phyloP scores from a whole-genome alignment of 2,113 vertebrate species.

The Galbula dea region DNA sequence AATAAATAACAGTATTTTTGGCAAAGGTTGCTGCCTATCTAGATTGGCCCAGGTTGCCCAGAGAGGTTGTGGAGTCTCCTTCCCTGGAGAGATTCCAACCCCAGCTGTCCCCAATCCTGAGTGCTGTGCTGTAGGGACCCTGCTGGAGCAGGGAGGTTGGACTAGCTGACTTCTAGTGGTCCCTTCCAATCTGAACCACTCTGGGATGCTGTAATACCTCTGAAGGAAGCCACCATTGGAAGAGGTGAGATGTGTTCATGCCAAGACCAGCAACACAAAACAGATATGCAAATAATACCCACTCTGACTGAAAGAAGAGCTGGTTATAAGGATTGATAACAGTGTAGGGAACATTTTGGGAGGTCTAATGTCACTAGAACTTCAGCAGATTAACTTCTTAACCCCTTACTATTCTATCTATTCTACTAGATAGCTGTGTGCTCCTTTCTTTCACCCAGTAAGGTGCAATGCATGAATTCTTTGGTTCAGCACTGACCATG shows the following conservation, averaged over 20 bases:
- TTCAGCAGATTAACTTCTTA: not conserved
- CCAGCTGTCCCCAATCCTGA: no score
- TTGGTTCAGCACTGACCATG: not conserved
- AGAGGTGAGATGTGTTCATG: not conserved
- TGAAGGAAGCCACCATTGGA: not conserved
- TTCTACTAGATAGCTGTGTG: not conserved
- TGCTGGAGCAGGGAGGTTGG: no score
- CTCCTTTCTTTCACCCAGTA: not conserved
- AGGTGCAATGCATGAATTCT: not conserved
- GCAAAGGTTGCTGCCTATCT: not conserved
- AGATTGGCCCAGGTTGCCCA: not conserved
- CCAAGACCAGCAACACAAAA: not conserved
- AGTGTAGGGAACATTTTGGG: not conserved
- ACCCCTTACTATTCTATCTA: not conserved
- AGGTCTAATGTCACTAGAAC: not conserved
- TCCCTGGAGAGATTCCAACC: no score
- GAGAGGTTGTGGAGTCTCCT: no score
- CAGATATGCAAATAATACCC: not conserved
- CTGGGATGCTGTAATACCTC: not conserved
- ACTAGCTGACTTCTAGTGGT: no score
- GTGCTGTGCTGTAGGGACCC: no score
- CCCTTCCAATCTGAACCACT: not conserved
- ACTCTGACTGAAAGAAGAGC: not conserved
- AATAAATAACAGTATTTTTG: not conserved
- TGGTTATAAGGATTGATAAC: not conserved